Conservation (phyloP, 53 echinoderm and acorn worm species). For the Patiria pectinifera region DNA sequence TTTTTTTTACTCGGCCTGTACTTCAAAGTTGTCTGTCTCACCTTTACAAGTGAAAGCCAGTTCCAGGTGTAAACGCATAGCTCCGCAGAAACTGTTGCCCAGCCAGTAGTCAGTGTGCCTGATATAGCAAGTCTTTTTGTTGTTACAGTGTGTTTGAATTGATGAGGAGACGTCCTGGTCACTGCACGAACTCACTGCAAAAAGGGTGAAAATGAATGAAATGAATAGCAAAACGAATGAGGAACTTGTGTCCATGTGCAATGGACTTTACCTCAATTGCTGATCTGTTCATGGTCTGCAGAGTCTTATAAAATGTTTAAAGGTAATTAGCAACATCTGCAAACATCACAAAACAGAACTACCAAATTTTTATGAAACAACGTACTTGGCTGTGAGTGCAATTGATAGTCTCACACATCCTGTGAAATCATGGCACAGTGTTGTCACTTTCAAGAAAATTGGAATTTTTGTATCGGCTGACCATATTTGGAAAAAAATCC, state of each 20-base stretch:
- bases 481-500: too few relatives aligned
- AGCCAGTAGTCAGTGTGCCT: conserved; percentile 66
- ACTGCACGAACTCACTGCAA: conserved; percentile 33
- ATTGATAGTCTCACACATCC: too few relatives aligned
- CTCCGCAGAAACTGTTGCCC: conserved; percentile 54
- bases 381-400: too few relatives aligned
- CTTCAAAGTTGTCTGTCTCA: conserved; percentile 1
- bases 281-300: too few relatives aligned
- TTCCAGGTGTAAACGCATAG: conserved; percentile 76
- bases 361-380: too few relatives aligned
- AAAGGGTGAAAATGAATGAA: neutral
- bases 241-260: too few relatives aligned
- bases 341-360: neutral
- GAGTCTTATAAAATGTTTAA: too few relatives aligned
- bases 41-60: conserved; percentile 84
- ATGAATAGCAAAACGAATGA: too few relatives aligned
- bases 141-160: conserved; percentile 71
- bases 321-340: neutral
- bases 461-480: too few relatives aligned
- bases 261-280: too few relatives aligned
- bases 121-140: conserved; percentile 77
- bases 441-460: too few relatives aligned
- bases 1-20: neutral
- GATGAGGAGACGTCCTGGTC: conserved; percentile 67
- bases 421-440: too few relatives aligned